Evolutionary conservation across 2,797 vertebrate species (phyloP).

Genomic region (Pseudochromis fuscus): DNA sequence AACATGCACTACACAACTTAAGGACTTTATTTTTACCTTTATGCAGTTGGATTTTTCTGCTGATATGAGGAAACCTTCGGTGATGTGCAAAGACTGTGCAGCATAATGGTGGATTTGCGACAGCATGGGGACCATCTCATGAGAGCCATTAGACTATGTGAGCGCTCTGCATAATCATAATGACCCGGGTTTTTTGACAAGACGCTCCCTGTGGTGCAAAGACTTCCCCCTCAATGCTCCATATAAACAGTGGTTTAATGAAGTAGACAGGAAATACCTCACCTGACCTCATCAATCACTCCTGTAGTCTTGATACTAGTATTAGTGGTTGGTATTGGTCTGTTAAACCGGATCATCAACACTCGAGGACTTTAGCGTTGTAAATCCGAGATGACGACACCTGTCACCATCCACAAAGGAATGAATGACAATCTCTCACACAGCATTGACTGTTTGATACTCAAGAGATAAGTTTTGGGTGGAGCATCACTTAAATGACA

Average conservation of each 20-base stretch:
- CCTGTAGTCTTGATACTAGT: neutral
- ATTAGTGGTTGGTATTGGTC: neutral
- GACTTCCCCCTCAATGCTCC: slow-evolving; percentile 4
- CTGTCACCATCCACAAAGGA: neutral
- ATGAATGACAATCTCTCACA: neutral
- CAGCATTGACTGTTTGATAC: slow-evolving; percentile 12
- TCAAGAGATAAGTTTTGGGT: slow-evolving; percentile 16
- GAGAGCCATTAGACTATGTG: slow-evolving; percentile 13
- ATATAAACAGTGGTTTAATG: neutral
- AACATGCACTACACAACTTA: neutral
- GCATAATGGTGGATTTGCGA: slow-evolving; percentile 20
- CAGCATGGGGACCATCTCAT: slow-evolving; percentile 10
- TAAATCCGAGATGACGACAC: neutral
- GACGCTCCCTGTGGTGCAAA: slow-evolving; percentile 27
- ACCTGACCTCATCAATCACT: neutral
- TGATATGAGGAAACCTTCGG: neutral
- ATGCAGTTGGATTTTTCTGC: neutral
- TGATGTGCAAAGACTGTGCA: slow-evolving; percentile 1
- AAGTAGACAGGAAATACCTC: slow-evolving; percentile 16
- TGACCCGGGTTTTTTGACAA: slow-evolving; percentile 40
- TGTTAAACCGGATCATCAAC: neutral
- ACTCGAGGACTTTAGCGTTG: too few species aligned
- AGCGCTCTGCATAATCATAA: slow-evolving; percentile 31
- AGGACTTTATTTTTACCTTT: too few species aligned
- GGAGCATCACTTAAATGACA: slow-evolving; percentile 27